Base-by-base conservation (phyloP, 2,888 invertebrate genomes). In the Drosophila dives region DNA sequence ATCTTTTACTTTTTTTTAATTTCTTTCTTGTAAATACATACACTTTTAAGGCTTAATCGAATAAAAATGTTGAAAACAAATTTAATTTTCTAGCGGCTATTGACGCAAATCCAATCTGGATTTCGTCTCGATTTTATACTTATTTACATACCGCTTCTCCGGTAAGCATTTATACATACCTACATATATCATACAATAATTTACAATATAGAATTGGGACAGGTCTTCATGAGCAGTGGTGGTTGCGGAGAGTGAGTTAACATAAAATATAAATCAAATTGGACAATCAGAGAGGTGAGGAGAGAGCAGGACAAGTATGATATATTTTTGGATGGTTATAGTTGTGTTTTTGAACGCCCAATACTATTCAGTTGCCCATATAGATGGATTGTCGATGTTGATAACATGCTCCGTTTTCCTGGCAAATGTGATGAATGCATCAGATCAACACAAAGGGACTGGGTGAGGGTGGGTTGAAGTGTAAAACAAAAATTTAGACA, bases 121-220 rank as follows among this genome's bases (percentile, higher is more conserved):
- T 26, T 64, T 32, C 20, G 26, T 63, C 56, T 55, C 60, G 51
- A 49, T 56, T 45, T 65, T 42, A 64, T 38, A 86, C 61, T 64
- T 82, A 88, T 86, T 83, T 88, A 83, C 86, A 79, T 38, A 75
- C 65, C 64, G 65, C 77, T 60, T 40, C 38, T 61, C 64, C 60
- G 45, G 40, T 56, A 59, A 29, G 64, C 50, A 66, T 64, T 51
- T 38, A 65, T 36, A 71, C 54, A 68, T 63, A 58, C 51, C 55
- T 40, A 67, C 48, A 64, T 50, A 61, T 77, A 77, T 81, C 61
- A 69, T 73, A 66, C 66, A 75, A 64, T 71, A 77, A 77, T 63
- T 78, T 77, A 77, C 77, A 77, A 51, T 62, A 65, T 29, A 51
- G 20, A 32, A 55, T 80, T 71, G 49, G 75, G 48, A 42, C 36